A percentile compares a stretch with the other conserved stretches of the same genome.
These are phyloP conservation scores for Torymus aiolomorphi DNA, from an alignment of 2,888 invertebrate genomes.

Conservation along the genomic window DNA sequence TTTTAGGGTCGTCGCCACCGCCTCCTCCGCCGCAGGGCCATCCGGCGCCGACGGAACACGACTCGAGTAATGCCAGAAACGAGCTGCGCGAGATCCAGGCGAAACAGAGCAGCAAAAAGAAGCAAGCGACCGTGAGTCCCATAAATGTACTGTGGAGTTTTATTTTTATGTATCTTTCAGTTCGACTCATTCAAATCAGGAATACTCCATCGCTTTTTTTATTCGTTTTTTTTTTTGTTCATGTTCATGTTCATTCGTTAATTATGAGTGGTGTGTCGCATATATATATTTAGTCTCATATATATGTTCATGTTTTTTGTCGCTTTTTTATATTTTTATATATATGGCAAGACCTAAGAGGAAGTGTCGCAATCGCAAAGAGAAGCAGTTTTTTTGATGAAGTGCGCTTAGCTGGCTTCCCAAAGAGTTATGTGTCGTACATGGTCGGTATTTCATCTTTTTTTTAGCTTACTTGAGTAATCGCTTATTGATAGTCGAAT, in stretches of 20 bases:
- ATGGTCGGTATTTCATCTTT: too few species aligned
- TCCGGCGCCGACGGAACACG: conserved; percentile 73
- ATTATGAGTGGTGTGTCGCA: conserved; percentile 45
- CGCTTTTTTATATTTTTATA: conserved; percentile 28
- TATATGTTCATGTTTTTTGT: conserved; percentile 43
- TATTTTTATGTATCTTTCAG: conserved; percentile 61
- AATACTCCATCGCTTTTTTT: conserved; percentile 41
- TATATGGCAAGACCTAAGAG: conserved; percentile 35
- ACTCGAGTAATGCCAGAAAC: conserved; percentile 83
- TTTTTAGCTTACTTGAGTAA: too few species aligned
- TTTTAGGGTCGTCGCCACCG: conserved; percentile 69
- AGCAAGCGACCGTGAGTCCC: conserved; percentile 78
- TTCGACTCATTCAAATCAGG: conserved; percentile 52
- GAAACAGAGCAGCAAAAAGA: conserved; percentile 76
- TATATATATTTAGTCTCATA: conserved; percentile 22
- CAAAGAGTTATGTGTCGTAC: neutral
- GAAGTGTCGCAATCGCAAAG: conserved; percentile 47
- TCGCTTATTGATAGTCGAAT: too few species aligned
- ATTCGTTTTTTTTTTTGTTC: conserved; percentile 63
- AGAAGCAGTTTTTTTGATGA: conserved; percentile 33
- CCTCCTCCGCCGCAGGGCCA: conserved; percentile 65
- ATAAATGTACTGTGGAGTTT: conserved; percentile 71
- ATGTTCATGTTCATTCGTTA: conserved; percentile 58
- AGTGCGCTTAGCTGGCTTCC: conserved; percentile 34
- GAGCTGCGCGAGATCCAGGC: conserved; percentile 82